Percentiles rank a stretch among this genome's conserved stretches.
phyloP scores from a whole-genome alignment of 2,113 vertebrate species.

The Rafetus swinhoei region DNA sequence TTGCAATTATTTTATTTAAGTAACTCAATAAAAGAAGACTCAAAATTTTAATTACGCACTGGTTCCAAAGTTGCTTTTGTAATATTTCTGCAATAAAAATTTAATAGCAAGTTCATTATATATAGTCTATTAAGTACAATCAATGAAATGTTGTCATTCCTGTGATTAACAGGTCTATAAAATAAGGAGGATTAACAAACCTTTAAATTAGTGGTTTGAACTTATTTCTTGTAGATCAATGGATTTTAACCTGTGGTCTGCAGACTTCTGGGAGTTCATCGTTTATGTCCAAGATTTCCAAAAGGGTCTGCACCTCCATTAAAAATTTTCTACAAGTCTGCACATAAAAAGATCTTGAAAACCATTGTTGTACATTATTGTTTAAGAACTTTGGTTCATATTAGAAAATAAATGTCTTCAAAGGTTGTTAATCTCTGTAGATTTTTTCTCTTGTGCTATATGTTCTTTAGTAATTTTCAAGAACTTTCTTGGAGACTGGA shows the following conservation, averaged over 20 bases:
- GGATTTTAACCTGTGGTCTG: neutral
- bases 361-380: constrained; percentile 14
- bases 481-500: neutral
- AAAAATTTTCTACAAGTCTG: neutral
- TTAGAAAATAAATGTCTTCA: constrained; percentile 54
- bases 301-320: neutral
- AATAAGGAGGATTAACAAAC: constrained; percentile 48
- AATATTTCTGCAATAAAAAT: constrained; percentile 30
- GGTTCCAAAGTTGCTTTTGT: constrained; percentile 5
- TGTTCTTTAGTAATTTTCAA: constrained; percentile 59
- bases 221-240: constrained; percentile 21
- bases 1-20: constrained; percentile 60
- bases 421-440: constrained; percentile 43
- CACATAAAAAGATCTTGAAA: neutral
- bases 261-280: neutral
- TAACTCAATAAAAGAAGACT: constrained; percentile 45
- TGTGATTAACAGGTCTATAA: constrained; percentile 32
- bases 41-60: constrained; percentile 50
- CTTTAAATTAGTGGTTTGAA: constrained; percentile 59
- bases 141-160: constrained; percentile 12
- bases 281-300: neutral
- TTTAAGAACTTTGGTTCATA: constrained; percentile 61
- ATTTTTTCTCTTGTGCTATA: constrained; percentile 19
- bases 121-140: neutral
- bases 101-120: constrained; percentile 33